Conservation (phyloP, 2,113 vertebrate species). For the Cynopterus brachyotis region DNA sequence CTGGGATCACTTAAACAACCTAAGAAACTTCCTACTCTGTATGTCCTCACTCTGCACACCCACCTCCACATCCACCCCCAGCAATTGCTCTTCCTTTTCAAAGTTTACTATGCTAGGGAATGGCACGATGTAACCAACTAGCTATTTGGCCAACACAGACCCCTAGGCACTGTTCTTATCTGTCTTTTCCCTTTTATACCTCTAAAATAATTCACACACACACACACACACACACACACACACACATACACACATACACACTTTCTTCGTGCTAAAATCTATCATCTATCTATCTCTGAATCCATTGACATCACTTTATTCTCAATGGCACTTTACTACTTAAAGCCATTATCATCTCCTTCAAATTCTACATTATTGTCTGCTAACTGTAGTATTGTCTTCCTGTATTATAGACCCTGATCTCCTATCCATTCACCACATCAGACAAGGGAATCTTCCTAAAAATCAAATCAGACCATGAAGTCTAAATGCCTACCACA, state of each 20-base stretch:
- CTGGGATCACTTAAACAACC: neutral
- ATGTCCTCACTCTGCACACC: neutral
- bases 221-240: no score
- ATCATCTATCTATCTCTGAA: neutral
- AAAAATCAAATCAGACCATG: neutral
- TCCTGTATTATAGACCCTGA: neutral
- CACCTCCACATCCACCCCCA: fast-evolving
- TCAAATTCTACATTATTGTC: neutral
- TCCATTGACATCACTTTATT: neutral
- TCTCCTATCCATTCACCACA: neutral
- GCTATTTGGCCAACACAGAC: neutral
- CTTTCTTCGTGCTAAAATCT: no score
- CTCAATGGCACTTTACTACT: neutral
- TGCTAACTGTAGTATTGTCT: neutral
- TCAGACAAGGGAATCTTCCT: neutral
- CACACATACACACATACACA: no score
- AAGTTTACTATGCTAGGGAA: neutral
- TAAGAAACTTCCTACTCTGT: neutral
- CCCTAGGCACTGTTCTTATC: neutral
- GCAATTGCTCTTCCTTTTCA: neutral
- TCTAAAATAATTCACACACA: neutral
- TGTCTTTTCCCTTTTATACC: neutral
- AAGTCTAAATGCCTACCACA: neutral
- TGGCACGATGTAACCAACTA: fast-evolving
- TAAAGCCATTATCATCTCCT: neutral